Percentiles rank a stretch among this genome's conserved stretches.
Conservation (phyloP, 2,113 vertebrate genomes). For the Ictidomys tridecemlineatus region DNA sequence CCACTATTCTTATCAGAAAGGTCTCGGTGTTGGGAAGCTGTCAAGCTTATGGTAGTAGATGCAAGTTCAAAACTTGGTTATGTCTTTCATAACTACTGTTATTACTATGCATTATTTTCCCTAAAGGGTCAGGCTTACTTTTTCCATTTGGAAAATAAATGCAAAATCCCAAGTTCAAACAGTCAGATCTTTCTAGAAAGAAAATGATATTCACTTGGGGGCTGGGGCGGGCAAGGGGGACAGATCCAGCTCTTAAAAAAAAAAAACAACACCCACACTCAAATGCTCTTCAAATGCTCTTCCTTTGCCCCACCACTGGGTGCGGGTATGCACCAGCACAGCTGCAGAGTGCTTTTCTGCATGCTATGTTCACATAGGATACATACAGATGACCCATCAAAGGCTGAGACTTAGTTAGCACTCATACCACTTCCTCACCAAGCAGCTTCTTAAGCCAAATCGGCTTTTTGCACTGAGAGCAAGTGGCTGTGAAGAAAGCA, state of each 20-base stretch:
- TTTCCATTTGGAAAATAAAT: not conserved
- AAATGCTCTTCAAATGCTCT: no score
- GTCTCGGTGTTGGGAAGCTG: not conserved
- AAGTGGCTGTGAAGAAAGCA: not conserved
- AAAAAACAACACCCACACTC: no score
- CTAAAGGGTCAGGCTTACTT: not conserved
- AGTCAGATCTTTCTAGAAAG: not conserved
- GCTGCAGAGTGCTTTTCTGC: not conserved
- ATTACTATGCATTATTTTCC: not conserved
- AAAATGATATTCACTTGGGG: not conserved
- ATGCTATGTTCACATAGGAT: not conserved
- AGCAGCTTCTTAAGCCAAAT: not conserved
- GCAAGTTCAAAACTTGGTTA: not conserved
- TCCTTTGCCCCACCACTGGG: rapidly evolving
- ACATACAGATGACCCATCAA: not conserved
- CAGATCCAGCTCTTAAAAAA: not conserved
- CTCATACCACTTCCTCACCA: not conserved
- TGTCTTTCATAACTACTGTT: not conserved
- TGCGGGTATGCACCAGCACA: no score
- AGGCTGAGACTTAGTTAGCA: not conserved
- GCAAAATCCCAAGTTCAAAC: not conserved
- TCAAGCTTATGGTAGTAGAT: not conserved
- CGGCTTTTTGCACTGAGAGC: not conserved
- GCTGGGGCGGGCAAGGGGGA: no score
- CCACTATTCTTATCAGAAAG: not conserved